Evolutionary conservation across 2,888 invertebrate genomes (phyloP).

Genomic region (Diarsia rubi): DNA sequence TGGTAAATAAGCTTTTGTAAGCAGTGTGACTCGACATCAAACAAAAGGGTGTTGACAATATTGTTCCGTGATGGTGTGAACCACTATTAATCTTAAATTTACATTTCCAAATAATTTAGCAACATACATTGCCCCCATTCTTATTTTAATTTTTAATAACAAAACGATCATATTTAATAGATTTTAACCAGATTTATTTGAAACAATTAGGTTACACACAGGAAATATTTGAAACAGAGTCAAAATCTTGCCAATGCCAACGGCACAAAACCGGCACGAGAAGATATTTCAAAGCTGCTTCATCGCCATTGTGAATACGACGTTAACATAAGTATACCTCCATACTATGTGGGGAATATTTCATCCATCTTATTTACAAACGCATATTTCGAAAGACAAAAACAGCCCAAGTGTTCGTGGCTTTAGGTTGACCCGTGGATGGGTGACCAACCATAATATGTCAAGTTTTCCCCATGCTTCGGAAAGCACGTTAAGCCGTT

Average conservation of each 20-base stretch:
- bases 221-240: constrained; percentile 13
- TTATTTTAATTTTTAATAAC: background rate
- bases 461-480: no score
- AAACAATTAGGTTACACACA: constrained; percentile 4
- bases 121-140: background rate
- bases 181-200: background rate
- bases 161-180: background rate
- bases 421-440: no score
- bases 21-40: constrained; percentile 5
- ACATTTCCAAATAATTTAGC: constrained; percentile 5
- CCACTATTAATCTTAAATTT: background rate
- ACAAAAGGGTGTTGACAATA: constrained; percentile 14
- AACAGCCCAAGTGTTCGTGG: constrained; percentile 5
- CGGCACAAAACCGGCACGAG: constrained; percentile 18
- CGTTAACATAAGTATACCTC: constrained; percentile 22
- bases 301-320: constrained; percentile 40
- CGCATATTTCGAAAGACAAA: constrained; percentile 41
- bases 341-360: background rate
- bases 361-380: constrained; percentile 54
- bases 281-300: constrained; percentile 43
- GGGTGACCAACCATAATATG: no score
- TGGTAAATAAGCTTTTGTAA: constrained; percentile 9
- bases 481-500: no score
- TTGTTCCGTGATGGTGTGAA: background rate
- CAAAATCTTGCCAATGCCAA: constrained; percentile 31